Evolutionary conservation across 1,140 invertebrate species (phyloP).

Genomic region (Papilio machaon): DNA sequence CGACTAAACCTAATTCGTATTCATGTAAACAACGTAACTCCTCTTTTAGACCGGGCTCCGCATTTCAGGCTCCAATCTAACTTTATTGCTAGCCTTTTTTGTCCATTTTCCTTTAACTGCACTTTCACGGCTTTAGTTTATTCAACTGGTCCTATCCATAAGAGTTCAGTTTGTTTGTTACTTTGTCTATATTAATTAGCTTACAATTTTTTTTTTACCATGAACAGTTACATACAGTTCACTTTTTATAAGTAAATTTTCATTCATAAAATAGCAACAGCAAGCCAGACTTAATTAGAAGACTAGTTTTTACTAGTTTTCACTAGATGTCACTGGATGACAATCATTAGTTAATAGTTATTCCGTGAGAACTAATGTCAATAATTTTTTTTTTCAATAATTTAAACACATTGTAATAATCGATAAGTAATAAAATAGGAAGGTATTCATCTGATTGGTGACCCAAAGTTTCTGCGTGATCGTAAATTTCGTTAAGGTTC

Average conservation of each 20-base stretch:
- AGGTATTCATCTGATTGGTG: not conserved
- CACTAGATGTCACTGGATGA: too few relatives aligned
- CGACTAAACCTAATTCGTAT: conserved; percentile 37
- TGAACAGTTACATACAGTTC: not conserved
- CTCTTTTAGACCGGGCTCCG: conserved; percentile 17
- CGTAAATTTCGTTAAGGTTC: conserved; percentile 14
- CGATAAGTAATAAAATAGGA: not conserved
- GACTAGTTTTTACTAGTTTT: too few relatives aligned
- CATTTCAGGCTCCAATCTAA: conserved; percentile 37
- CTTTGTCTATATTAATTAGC: not conserved
- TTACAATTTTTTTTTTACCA: not conserved
- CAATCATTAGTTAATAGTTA: too few relatives aligned
- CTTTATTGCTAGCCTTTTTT: conserved; percentile 35
- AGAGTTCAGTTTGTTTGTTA: not conserved
- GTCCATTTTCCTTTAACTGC: conserved; percentile 31
- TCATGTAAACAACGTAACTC: conserved; percentile 38
- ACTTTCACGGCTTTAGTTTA: conserved; percentile 33
- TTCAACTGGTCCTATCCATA: not conserved
- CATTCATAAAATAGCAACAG: too few relatives aligned
- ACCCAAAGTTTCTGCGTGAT: not conserved
- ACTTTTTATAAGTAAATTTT: too few relatives aligned
- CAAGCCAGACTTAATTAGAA: too few relatives aligned
- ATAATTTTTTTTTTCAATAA: too few relatives aligned
- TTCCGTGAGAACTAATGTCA: too few relatives aligned
- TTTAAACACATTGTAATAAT: not conserved